Evolutionary conservation across 1,140 invertebrate species (phyloP), one percentile per base, ranked within the genome.

Genomic region (Megathymus violae): DNA sequence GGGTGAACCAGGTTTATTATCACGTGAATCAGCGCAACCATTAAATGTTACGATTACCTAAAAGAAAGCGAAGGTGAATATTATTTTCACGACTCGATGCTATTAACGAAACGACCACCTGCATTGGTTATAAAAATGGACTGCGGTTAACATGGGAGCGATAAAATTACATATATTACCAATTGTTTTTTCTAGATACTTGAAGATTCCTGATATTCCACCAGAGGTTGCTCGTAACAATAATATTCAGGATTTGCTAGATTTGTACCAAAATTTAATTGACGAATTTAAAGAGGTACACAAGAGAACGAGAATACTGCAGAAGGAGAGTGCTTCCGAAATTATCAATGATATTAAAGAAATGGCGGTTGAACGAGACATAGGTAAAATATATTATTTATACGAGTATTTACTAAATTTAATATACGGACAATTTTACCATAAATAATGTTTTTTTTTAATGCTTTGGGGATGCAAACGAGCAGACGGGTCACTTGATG

Each of bases 331-430:
- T 62, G 89, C 93, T 0, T 82, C 92, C 10, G 95, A 96, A 85
- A 92, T 96, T 31, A 93, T 94, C 36, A 94, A 94, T 69, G 96
- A 97, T 78, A 94, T 97, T 6, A 93, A 94, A 74, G 94, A 96
- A 31, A 97, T 98, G 96, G 96, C 97, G 71, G 94, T 96, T 19
- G 97, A 98, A 83, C 95, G 95, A 81, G 96, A 97, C 78, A 95
- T 96, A 71, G 91, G 93, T 93, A 78, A 73, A 74, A 74, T 9
- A 31, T 22, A 2, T 22, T n/a, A n/a, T n/a, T n/a, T n/a, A n/a
- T n/a, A n/a, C n/a, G n/a, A n/a, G n/a, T n/a, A n/a, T n/a, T n/a
- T n/a, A n/a, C n/a, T n/a, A n/a, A n/a, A n/a, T n/a, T n/a, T n/a
- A n/a, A n/a, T n/a, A n/a, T n/a, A n/a, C n/a, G n/a, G n/a, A n/a